These are phyloP conservation scores for Callosobruchus maculatus DNA, from an alignment of 2,888 invertebrate species.

Conservation along the genomic window DNA sequence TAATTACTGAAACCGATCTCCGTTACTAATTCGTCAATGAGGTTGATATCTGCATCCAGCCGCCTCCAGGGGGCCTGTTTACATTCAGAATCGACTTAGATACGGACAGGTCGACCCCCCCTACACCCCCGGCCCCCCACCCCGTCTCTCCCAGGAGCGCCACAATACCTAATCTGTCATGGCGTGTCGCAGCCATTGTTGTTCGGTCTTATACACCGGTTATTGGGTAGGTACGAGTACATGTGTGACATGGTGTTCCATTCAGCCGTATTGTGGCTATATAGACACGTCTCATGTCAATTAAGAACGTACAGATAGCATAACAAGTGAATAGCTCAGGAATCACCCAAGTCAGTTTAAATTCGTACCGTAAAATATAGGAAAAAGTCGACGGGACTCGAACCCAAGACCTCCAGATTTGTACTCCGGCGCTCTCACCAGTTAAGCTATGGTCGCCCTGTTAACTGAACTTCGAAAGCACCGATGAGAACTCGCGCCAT, in stretches of 20 bases:
- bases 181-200: not conserved
- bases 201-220: not conserved
- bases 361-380: too few species aligned
- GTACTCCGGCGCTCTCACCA: too few species aligned
- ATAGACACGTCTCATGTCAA: not conserved
- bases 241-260: not conserved
- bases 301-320: not conserved
- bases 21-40: constrained; percentile 3
- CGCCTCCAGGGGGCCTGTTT: not conserved
- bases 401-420: too few species aligned
- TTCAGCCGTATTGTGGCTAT: not conserved
- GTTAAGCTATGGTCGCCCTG: too few species aligned
- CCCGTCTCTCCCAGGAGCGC: not conserved
- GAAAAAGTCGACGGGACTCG: too few species aligned
- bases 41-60: not conserved
- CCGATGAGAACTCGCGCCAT: too few species aligned
- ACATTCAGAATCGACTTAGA: not conserved
- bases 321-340: not conserved
- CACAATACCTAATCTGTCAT: not conserved
- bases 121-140: too few species aligned
- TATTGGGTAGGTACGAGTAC: not conserved
- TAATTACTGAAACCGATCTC: constrained; percentile 1
- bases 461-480: too few species aligned
- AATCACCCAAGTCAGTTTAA: too few species aligned
- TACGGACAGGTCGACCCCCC: not conserved